These are phyloP conservation scores for Epinephelus cyanopodus DNA, from an alignment of 2,113 vertebrate species.

Conservation along the genomic window DNA sequence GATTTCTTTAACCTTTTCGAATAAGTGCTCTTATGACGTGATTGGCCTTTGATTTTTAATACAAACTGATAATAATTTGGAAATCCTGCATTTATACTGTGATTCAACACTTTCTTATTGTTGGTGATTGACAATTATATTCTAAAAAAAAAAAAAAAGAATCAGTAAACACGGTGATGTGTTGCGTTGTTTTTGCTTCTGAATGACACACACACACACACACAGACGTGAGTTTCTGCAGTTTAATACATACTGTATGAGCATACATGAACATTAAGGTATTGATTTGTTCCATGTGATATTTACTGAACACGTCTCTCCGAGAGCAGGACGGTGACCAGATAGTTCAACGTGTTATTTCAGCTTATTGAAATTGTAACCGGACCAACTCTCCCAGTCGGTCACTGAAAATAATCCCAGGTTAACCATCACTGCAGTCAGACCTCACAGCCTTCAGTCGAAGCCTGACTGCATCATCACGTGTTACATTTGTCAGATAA, in stretches of 20 bases:
- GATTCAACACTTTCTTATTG: slow-evolving; percentile 25
- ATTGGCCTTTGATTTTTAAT: background rate
- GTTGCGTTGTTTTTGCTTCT: background rate
- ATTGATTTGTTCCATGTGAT: slow-evolving; percentile 59
- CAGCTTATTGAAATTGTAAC: slow-evolving; percentile 11
- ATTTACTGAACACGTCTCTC: slow-evolving; percentile 20
- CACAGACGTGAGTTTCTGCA: slow-evolving; percentile 29
- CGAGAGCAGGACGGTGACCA: background rate
- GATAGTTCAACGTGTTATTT: slow-evolving; percentile 25
- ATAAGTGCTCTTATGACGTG: slow-evolving; percentile 52
- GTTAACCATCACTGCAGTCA: background rate
- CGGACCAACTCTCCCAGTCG: slow-evolving; percentile 11
- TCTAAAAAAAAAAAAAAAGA: background rate
- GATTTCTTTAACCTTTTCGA: slow-evolving; percentile 21
- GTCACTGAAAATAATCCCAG: background rate
- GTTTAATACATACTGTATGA: slow-evolving; percentile 70
- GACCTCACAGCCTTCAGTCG: background rate
- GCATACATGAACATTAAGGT: slow-evolving; percentile 55
- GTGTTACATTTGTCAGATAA: slow-evolving; percentile 8
- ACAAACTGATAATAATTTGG: slow-evolving; percentile 9
- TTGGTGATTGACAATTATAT: background rate
- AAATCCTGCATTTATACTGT: background rate
- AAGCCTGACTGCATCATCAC: background rate
- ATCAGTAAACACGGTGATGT: slow-evolving; percentile 6
- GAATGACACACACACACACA: slow-evolving; percentile 34